Evolutionary conservation across 1,140 invertebrate genomes (phyloP), one percentile per base, ranked within the genome.

Genomic region (Stenopsyche tienmushanensis): DNA sequence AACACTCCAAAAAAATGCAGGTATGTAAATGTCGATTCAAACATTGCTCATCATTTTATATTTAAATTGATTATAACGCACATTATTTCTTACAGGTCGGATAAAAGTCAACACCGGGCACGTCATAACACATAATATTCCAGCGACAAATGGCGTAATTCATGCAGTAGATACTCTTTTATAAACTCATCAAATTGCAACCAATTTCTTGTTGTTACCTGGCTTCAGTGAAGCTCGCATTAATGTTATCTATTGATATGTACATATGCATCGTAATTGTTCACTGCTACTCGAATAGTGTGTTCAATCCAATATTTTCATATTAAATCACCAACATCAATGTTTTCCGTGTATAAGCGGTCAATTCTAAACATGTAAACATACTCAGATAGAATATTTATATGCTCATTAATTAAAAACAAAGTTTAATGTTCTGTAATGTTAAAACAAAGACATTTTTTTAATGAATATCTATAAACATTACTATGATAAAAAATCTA

Each of bases 91-190:
- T 77, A 10, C 82, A 91, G 89, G 90, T 70, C 88, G 88, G 76
- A 86, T 92, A 64, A 90, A 90, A 73, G 86, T 91, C 42, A 93
- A 93, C 73, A 88, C 90, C 69, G 85, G 86, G 42, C 84, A 88
- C 71, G 85, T 93, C 64, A 78, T 90, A 47, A 89, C 89, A 5
- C 87, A 89, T 73, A 92, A 93, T 75, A 88, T 93, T 68, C 90
- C 90, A 70, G 89, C 91, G 25, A 93, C 91, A 49, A 94, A 94
- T 78, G 92, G 92, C 65, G 91, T 94, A 29, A 88, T 94, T 58
- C 93, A 95, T 74, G 91, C 90, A 17, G 83, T 95, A 52, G 91
- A 94, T 72, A 83, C 85, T 42, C 80, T 91, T 3, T 77, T 91
- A 52, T 89, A 83, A 82, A 26, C 45, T 15, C n/a, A 47, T 62